Base-by-base conservation (phyloP, 2,797 vertebrate species). In the Hydrocynus forskahlii region DNA sequence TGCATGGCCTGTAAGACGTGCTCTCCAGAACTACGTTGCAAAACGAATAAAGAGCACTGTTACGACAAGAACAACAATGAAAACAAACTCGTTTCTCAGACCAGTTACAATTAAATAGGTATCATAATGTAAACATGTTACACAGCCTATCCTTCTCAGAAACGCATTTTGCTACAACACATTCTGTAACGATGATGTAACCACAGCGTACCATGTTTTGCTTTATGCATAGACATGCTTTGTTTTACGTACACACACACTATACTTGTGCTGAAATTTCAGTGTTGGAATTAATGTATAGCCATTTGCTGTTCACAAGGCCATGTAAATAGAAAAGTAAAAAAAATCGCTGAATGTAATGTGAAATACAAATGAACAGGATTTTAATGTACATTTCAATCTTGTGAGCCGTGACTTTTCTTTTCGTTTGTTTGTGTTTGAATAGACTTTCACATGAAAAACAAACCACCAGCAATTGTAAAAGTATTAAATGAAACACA, bases 401-500 rank as follows among this genome's bases (percentile, higher is more conserved):
- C 25, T 78, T 19, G 7, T 35, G 19, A 59, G n/a, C 48, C 0
- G 9, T 13, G 48, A 45, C 12, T 6, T 69, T 60, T 81, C 35
- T 21, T 75, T 71, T 77, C 52, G 14, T 70, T 79, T 35, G 76
- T 69, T 73, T 35, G 45, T 5, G 50, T 80, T 69, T 50, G 17
- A 62, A 68, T 19, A 62, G 40, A 35, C 43, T 23, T 70, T 80
- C 73, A 54, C 75, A 80, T 54, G 40, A 73, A 52, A 66, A 54
- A 40, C 66, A 57, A 82, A 74, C 62, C 86, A 87, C 86, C 86
- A 87, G 84, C 84, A 87, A 64, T 74, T 59, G 78, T 80, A 38
- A 63, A 80, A 66, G n/a, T 81, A 81, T 83, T 74, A n/a, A 67
- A 81, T 81, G 23, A 81, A 75, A 64, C 67, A 63, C 13, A 43